Percentiles rank a stretch among this genome's conserved stretches.
These are phyloP conservation scores for Orchesella flavescens DNA, from an alignment of 2,888 invertebrate species.

Conservation along the genomic window DNA sequence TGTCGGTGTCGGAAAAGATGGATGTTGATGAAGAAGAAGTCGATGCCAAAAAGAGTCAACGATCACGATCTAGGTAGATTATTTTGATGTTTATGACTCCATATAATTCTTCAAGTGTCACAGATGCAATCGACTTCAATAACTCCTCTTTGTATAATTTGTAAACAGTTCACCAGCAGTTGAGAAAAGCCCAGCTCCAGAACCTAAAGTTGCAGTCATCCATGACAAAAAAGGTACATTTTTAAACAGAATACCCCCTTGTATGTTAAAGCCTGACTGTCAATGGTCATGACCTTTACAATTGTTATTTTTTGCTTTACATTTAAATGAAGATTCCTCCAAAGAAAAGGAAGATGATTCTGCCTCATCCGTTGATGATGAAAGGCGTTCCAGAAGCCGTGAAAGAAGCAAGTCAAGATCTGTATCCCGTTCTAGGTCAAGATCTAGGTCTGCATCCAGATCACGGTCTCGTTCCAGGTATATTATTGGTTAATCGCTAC, in stretches of 20 bases:
- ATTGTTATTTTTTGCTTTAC: too few relatives aligned
- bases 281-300: too few relatives aligned
- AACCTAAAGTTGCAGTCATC: neutral
- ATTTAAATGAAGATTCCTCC: neutral
- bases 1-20: neutral
- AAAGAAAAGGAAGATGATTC: slow-evolving; percentile 13
- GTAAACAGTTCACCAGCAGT: neutral
- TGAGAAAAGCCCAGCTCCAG: neutral
- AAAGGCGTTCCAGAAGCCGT: slow-evolving; percentile 24
- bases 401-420: slow-evolving; percentile 7
- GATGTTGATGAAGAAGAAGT: slow-evolving; percentile 10
- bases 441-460: neutral
- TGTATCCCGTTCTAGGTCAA: slow-evolving; percentile 9
- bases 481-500: neutral
- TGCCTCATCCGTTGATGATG: slow-evolving; percentile 20
- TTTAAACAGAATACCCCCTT: neutral
- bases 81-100: neutral
- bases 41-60: neutral
- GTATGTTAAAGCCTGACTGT: neutral
- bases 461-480: slow-evolving; percentile 22
- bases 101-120: too few relatives aligned
- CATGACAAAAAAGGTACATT: neutral
- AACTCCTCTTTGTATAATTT: neutral
- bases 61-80: slow-evolving; percentile 10
- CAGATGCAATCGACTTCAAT: too few relatives aligned